These are phyloP conservation scores for Cerastoderma edule DNA, from an alignment of 2,888 invertebrate genomes.

Conservation along the genomic window DNA sequence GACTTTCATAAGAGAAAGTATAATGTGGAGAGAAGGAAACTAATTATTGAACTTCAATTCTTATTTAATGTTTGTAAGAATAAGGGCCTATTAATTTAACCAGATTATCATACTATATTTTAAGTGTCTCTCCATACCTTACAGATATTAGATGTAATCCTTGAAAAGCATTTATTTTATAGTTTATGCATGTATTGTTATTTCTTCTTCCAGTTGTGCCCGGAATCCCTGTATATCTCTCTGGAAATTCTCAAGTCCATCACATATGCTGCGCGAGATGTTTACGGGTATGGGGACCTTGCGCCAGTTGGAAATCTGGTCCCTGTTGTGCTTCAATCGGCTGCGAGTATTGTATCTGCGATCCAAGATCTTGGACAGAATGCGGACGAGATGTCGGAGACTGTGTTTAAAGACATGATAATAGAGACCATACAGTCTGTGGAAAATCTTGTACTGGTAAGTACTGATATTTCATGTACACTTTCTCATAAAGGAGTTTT, in stretches of 20 bases:
- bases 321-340: conserved; percentile 61
- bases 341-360: conserved; percentile 72
- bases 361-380: conserved; percentile 34
- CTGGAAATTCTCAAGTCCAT: conserved; percentile 60
- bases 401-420: conserved; percentile 47
- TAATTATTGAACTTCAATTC: too few species aligned
- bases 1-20: too few species aligned
- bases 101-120: too few species aligned
- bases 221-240: conserved; percentile 54
- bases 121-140: too few species aligned
- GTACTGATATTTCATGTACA: too few species aligned
- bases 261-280: conserved; percentile 36
- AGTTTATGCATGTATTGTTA: not conserved
- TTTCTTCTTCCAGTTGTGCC: conserved; percentile 64
- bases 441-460: conserved; percentile 64
- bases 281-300: conserved; percentile 47
- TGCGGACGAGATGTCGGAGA: conserved; percentile 24
- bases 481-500: too few species aligned
- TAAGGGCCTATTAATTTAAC: too few species aligned
- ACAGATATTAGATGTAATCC: not conserved
- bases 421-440: conserved; percentile 50
- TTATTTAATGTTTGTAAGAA: too few species aligned
- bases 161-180: not conserved
- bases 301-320: conserved; percentile 62
- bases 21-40: too few species aligned